Evolutionary conservation across 1,140 invertebrate genomes (phyloP), one percentile per base, ranked within the genome.

Genomic region (Globodera ellingtonae): DNA sequence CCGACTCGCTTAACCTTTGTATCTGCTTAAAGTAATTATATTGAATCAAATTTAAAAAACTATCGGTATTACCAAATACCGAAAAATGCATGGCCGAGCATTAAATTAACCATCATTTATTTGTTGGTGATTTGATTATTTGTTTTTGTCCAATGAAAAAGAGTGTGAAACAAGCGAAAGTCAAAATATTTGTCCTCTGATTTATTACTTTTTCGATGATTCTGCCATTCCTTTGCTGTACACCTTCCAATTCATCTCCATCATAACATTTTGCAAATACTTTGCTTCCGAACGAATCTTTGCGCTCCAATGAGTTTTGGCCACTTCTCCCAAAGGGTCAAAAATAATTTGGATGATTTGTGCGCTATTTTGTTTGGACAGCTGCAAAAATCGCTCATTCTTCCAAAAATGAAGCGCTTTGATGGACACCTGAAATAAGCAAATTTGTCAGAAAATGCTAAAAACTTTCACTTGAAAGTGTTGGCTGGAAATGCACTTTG

Each of bases 271-370:
- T 77, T 70, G 18, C n/a, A 77, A 7, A 65, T 77, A n/a, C 47
- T 77, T 69, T 6, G 75, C 52, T 47, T 62, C 52, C 13, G 46
- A 24, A 44, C 10, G 65, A n/a, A 69, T 69, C 5, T 44, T 18
- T 35, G 35, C 67, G 47, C 46, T 77, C 75, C 75, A 77, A 77
- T 77, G 75, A 13, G 48, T 77, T 44, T 66, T 77, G 48, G 24
- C 65, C 24, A n/a, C n/a, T 35, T 62, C 21, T 15, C 7, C 46
- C 65, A 77, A 44, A 35, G 75, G 48, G 35, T 15, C 13, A 5
- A 69, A 69, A 8, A 77, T 67, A 8, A 77, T 77, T 67, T 52
- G 62, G 15, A 35, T 77, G 10, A 47, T 69, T 69, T 69, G 46
- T 35, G n/a, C 21, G 48, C 48, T 69, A 48, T 15, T 47, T 62